These are phyloP conservation scores for Dascillus cervinus DNA, from an alignment of 2,888 invertebrate species.

Conservation along the genomic window DNA sequence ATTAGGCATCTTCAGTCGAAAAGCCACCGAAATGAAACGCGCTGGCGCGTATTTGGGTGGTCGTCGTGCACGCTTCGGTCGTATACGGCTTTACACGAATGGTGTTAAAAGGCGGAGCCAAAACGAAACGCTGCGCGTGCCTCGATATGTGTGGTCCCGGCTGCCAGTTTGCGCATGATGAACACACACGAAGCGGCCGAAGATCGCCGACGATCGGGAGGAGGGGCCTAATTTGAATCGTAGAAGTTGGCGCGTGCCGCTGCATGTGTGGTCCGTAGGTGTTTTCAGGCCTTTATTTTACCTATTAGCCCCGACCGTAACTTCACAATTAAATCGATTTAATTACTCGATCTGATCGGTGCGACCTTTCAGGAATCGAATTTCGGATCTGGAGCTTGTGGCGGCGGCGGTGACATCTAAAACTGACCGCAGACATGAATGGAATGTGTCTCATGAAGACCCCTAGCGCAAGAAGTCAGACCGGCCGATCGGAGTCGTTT, in stretches of 20 bases:
- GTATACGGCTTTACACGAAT: constrained; percentile 19
- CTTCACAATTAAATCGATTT: too few species aligned
- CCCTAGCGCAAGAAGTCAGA: constrained; percentile 18
- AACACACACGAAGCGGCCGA: constrained; percentile 23
- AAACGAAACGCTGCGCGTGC: constrained; percentile 63
- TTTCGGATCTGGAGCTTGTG: constrained; percentile 27
- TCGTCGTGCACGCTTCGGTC: constrained; percentile 18
- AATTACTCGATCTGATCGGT: constrained; percentile 24
- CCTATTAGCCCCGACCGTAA: neutral
- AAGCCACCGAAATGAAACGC: constrained; percentile 18
- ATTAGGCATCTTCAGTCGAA: constrained; percentile 43
- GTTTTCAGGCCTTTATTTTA: constrained; percentile 8
- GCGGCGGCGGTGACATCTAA: constrained; percentile 31
- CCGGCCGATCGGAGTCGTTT: constrained; percentile 9
- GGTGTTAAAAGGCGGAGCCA: constrained; percentile 36
- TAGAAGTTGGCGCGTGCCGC: constrained; percentile 28
- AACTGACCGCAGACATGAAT: constrained; percentile 31
- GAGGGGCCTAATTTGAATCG: constrained; percentile 21
- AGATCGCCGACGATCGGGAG: constrained; percentile 17
- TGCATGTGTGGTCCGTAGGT: constrained; percentile 23
- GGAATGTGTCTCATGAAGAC: constrained; percentile 30
- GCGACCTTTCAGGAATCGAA: constrained; percentile 25
- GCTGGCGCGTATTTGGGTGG: constrained; percentile 19
- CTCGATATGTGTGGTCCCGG: constrained; percentile 64
- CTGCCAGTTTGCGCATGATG: constrained; percentile 23